Base-by-base conservation (phyloP, 2,797 vertebrate genomes). In the Holocentrus rufus region DNA sequence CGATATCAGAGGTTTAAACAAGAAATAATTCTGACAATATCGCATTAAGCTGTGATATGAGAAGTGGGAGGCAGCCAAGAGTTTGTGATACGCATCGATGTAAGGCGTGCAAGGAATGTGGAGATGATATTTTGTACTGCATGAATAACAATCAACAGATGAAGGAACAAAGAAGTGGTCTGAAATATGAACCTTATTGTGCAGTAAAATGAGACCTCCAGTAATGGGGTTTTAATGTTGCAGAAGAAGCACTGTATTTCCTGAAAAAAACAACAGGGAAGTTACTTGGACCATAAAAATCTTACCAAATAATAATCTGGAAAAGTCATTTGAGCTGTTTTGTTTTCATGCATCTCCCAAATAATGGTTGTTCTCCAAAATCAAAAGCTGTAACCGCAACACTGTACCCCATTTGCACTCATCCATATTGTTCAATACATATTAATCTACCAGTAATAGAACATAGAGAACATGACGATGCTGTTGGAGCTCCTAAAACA, bases 151-250 rank as follows among this genome's bases (percentile, higher is more conserved):
- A 88, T 89, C 89, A 90, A 90, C 88, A 90, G 85, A 85, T 88
- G 72, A 76, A 63, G 22, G 80, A 82, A 87, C 80, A 82, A 86
- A 88, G 87, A 88, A 82, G 69, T 79, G 82, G 84, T 89, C 74
- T 90, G 82, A 89, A 90, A 89, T 88, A 87, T 86, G 82, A 84
- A 84, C 69, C 77, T 85, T 81, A 85, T 90, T 88, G 87, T 69
- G 46, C 72, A 74, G 80, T 87, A 81, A 91, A 89, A 91, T 88
- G 84, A 90, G 87, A 89, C 63, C 75, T 69, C 55, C 70, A 44
- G 82, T 90, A 90, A 92, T 92, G 87, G 82, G 80, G 82, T 92
- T 93, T 93, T 93, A 91, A 92, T 93, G 93, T 87, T 77, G 83
- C 81, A 76, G 61, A 68, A 66, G 46, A 77, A 79, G 76, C 81